phyloP scores from a whole-genome alignment of 2,888 invertebrate species.

The Polymixis flavicincta region DNA sequence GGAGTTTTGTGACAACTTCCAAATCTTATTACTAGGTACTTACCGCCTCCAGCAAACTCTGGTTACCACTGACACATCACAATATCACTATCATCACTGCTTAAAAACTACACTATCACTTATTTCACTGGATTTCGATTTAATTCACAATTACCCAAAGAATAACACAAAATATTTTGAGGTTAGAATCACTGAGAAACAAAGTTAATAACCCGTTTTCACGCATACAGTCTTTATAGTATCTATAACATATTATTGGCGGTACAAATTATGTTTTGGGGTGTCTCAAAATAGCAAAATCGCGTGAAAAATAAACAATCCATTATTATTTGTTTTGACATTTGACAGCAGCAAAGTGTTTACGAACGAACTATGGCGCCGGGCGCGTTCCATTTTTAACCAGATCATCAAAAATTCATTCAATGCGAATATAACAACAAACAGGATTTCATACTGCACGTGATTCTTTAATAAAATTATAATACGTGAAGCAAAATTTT shows the following conservation, averaged over 20 bases:
- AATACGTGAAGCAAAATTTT: too few relatives aligned
- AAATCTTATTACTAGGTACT: constrained; percentile 62
- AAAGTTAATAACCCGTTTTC: not conserved
- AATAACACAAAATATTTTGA: constrained; percentile 52
- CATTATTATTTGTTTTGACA: constrained; percentile 66
- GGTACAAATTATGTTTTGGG: not conserved
- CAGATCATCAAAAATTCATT: too few relatives aligned
- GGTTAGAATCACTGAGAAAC: constrained; percentile 58
- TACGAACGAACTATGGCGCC: constrained; percentile 62
- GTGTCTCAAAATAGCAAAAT: constrained; percentile 21
- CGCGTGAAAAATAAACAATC: constrained; percentile 28
- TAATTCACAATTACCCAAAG: constrained; percentile 38
- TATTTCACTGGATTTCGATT: constrained; percentile 34
- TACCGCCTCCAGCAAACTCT: constrained; percentile 51
- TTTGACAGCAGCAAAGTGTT: constrained; percentile 69
- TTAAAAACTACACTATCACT: constrained; percentile 26
- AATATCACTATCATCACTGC: constrained; percentile 30
- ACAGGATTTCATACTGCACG: too few relatives aligned
- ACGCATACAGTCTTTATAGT: not conserved
- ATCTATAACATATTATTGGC: not conserved
- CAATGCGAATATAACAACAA: too few relatives aligned
- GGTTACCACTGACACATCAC: constrained; percentile 14
- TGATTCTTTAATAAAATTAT: too few relatives aligned
- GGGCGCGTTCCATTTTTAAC: constrained; percentile 29
- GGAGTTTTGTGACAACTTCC: constrained; percentile 33